Base-by-base conservation (phyloP, 1,140 invertebrate species). In the Pissodes strobi region DNA sequence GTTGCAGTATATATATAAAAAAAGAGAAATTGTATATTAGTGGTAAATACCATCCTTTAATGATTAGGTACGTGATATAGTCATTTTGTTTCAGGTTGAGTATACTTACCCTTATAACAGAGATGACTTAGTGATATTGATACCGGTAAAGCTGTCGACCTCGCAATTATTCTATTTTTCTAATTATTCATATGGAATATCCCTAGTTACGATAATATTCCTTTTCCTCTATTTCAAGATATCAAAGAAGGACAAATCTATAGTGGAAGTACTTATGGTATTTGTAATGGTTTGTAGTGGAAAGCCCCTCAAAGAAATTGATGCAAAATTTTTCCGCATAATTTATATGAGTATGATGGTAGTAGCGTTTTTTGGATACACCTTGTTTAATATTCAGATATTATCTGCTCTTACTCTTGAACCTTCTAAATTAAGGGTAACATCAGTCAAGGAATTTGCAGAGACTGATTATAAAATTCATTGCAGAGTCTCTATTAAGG, bases 31-130 rank as follows among this genome's bases (percentile, higher is more conserved):
- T n/a, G n/a, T n/a, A n/a, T n/a, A n/a, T n/a, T n/a, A n/a, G n/a
- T n/a, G n/a, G n/a, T n/a, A n/a, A n/a, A n/a, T n/a, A n/a, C n/a
- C n/a, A n/a, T n/a, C n/a, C n/a, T n/a, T n/a, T n/a, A n/a, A n/a
- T n/a, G n/a, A n/a, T n/a, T n/a, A n/a, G n/a, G n/a, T n/a, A n/a
- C n/a, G n/a, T n/a, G n/a, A n/a, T n/a, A n/a, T n/a, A n/a, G n/a
- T n/a, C n/a, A n/a, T 27, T 27, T 27, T 53, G 1, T 57, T 49
- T 30, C 25, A 64, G 62, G 55, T 64, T n/a, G 53, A 64, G n/a
- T 57, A 64, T 18, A 64, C 45, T 10, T 64, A 64, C 27, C 62
- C 62, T 56, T 39, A n/a, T 1, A 13, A 9, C 6, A 21, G 62
- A n/a, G 62, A 64, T 23, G 62, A 64, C 19, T 2, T 64, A 15